Evolutionary conservation across 2,113 vertebrate species (phyloP).

Genomic region (Chaetura pelagica): DNA sequence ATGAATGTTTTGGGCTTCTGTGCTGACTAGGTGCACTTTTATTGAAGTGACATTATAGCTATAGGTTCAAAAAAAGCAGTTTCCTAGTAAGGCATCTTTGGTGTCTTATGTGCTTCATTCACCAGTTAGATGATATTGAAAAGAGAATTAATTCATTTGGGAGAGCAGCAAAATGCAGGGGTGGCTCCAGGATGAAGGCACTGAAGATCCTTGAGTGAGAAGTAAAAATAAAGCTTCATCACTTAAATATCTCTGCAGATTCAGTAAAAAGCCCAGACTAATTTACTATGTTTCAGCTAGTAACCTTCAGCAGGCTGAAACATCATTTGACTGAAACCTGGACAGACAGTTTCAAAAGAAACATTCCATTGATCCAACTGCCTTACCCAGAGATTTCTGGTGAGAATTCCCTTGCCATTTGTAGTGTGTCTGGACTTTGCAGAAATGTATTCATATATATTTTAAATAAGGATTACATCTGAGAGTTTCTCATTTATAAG

Average conservation of each 20-base stretch:
- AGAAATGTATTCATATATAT: background rate
- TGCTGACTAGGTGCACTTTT: background rate
- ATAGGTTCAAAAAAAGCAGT: background rate
- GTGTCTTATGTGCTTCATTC: background rate
- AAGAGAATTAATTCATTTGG: background rate
- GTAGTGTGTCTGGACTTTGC: background rate
- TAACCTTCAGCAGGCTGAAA: background rate
- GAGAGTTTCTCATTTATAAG: background rate
- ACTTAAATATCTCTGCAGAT: background rate
- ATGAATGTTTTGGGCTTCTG: conserved; percentile 29
- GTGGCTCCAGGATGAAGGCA: background rate
- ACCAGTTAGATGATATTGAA: background rate
- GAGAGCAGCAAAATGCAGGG: background rate
- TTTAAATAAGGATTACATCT: background rate
- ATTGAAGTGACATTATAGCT: conserved; percentile 2
- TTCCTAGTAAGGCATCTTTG: background rate
- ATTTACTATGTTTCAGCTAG: background rate
- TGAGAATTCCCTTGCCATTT: background rate
- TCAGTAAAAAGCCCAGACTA: background rate
- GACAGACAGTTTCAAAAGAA: background rate
- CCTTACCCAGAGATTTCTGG: background rate
- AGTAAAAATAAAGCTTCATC: background rate
- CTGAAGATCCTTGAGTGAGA: background rate
- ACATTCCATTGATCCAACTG: background rate
- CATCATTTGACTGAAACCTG: background rate